phyloP scores from a whole-genome alignment of 2,888 invertebrate species.

The Bruchidius siliquastri region DNA sequence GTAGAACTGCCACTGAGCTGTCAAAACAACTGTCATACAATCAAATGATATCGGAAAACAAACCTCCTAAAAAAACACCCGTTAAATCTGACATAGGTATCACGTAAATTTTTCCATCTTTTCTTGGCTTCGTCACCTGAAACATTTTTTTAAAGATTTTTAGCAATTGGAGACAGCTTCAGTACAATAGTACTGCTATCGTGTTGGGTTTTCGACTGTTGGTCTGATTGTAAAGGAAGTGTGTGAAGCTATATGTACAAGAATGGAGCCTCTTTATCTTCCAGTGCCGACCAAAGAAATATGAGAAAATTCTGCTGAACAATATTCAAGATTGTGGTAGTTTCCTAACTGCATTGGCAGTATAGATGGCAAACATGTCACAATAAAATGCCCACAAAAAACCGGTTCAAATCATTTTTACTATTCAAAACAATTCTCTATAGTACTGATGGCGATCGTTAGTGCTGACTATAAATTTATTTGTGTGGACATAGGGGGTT shows the following conservation, averaged over 20 bases:
- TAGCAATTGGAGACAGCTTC: slow-evolving; percentile 11
- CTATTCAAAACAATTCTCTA: slow-evolving; percentile 18
- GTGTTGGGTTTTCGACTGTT: slow-evolving; percentile 21
- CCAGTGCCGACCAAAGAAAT: slow-evolving; percentile 15
- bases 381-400: slow-evolving; percentile 21
- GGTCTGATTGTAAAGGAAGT: slow-evolving; percentile 17
- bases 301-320: slow-evolving; percentile 14
- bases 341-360: slow-evolving; percentile 19
- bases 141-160: no score
- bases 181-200: slow-evolving; percentile 20
- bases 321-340: slow-evolving; percentile 17
- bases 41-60: no score
- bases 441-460: slow-evolving; percentile 20
- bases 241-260: slow-evolving; percentile 17
- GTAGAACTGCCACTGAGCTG: no score
- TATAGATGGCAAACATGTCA: slow-evolving; percentile 23
- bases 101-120: no score
- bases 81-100: no score
- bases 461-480: slow-evolving; percentile 15
- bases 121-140: no score
- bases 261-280: slow-evolving; percentile 2
- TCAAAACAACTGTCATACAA: no score
- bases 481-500: slow-evolving; percentile 13
- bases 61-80: no score
- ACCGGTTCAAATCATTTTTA: slow-evolving; percentile 19